phyloP scores from a whole-genome alignment of 2,888 invertebrate species.

The Nipponacmea schrenckii region DNA sequence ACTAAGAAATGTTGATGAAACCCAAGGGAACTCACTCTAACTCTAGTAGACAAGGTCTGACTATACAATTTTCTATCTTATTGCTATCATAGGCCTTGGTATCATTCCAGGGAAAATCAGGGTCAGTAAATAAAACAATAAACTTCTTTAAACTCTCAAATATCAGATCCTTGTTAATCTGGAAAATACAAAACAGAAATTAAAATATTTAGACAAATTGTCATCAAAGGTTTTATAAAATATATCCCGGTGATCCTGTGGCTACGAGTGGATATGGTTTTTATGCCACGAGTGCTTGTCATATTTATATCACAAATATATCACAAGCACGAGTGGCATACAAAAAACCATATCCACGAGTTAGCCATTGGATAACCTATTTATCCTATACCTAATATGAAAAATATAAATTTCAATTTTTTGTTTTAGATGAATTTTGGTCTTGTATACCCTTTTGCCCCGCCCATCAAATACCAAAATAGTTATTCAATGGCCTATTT shows the following conservation, averaged over 20 bases:
- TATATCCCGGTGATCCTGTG: too few relatives aligned
- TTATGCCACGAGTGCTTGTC: too few relatives aligned
- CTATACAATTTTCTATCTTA: not conserved
- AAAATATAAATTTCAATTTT: too few relatives aligned
- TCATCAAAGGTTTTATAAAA: not conserved
- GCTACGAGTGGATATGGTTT: too few relatives aligned
- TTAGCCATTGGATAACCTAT: too few relatives aligned
- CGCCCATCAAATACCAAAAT: too few relatives aligned
- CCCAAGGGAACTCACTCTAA: not conserved
- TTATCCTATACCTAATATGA: too few relatives aligned
- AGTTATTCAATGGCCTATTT: too few relatives aligned
- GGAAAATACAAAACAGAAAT: too few relatives aligned
- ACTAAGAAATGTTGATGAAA: too few relatives aligned
- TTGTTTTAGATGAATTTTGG: too few relatives aligned
- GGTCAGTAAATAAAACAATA: not conserved
- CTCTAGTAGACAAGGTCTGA: not conserved
- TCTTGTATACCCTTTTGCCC: too few relatives aligned
- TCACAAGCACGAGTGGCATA: not conserved
- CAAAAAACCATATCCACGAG: not conserved
- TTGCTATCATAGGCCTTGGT: not conserved
- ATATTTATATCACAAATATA: not conserved
- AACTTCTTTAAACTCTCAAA: not conserved
- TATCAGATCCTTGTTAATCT: not conserved
- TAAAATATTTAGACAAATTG: not conserved
- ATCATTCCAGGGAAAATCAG: not conserved